phyloP scores from a whole-genome alignment of 2,797 vertebrate genomes.

The Neomorphus geoffroyi region DNA sequence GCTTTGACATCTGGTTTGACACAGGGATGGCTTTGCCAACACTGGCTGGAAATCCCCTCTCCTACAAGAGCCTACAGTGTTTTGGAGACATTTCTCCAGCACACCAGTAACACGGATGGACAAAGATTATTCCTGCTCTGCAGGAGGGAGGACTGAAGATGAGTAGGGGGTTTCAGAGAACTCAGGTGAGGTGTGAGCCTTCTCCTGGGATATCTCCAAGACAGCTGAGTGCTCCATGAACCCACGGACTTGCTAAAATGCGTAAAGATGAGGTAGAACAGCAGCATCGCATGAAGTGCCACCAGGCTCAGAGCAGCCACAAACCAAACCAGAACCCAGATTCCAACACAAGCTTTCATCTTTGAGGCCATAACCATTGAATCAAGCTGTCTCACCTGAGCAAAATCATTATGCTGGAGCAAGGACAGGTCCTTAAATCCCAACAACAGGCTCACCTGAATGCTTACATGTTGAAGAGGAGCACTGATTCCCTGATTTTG shows the following conservation, averaged over 20 bases:
- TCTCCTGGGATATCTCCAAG: neutral
- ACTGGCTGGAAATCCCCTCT: neutral
- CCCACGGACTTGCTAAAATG: neutral
- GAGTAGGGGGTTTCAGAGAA: accelerated
- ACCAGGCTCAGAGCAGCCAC: neutral
- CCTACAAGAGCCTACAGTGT: neutral
- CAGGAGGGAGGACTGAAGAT: neutral
- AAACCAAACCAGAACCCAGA: neutral
- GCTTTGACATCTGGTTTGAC: neutral
- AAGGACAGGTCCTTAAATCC: neutral
- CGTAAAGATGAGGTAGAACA: neutral
- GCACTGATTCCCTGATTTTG: neutral
- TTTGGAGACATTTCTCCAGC: neutral
- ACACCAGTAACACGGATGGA: accelerated
- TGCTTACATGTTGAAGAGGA: accelerated
- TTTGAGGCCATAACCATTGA: neutral
- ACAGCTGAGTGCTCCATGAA: neutral
- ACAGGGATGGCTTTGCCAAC: neutral
- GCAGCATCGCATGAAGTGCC: neutral
- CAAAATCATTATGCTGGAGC: neutral
- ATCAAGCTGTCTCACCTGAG: neutral
- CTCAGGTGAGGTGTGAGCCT: neutral
- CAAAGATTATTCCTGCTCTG: neutral
- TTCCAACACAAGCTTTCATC: neutral
- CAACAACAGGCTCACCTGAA: neutral